Percentiles rank a stretch among this genome's conserved stretches.
Conservation (phyloP, 1,140 invertebrate species). For the Neodiprion virginianus region DNA sequence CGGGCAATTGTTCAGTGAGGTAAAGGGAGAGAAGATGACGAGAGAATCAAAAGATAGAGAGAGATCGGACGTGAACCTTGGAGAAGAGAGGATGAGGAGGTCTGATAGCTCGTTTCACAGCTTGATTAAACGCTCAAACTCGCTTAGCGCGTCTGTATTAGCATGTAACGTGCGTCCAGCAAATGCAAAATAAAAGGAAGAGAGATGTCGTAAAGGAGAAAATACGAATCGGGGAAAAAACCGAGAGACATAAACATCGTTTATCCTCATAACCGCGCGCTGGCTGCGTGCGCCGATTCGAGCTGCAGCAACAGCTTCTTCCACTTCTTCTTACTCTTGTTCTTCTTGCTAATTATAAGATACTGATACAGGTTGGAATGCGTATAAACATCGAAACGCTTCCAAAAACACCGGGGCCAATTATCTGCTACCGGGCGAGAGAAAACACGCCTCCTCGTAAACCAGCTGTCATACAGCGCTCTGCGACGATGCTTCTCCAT, state of each 20-base stretch:
- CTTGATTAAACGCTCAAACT: too few species aligned
- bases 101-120: too few species aligned
- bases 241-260: too few species aligned
- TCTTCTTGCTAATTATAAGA: slow-evolving; percentile 47
- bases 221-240: too few species aligned
- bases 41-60: neutral
- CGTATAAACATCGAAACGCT: slow-evolving; percentile 44
- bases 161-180: too few species aligned
- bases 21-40: neutral
- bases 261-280: too few species aligned
- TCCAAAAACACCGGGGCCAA: slow-evolving; percentile 40
- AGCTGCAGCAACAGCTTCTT: neutral
- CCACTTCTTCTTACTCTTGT: neutral
- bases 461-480: neutral
- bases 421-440: slow-evolving; percentile 37
- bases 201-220: too few species aligned
- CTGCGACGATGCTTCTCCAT: neutral
- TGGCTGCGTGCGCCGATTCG: too few species aligned
- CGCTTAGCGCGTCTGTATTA: too few species aligned
- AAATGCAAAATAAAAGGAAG: too few species aligned
- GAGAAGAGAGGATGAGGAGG: too few species aligned
- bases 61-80: too few species aligned
- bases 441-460: slow-evolving; percentile 24
- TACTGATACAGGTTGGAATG: slow-evolving; percentile 37
- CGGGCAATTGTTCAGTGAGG: neutral